phyloP scores from a whole-genome alignment of 1,140 invertebrate species.

The Anastrepha ludens region DNA sequence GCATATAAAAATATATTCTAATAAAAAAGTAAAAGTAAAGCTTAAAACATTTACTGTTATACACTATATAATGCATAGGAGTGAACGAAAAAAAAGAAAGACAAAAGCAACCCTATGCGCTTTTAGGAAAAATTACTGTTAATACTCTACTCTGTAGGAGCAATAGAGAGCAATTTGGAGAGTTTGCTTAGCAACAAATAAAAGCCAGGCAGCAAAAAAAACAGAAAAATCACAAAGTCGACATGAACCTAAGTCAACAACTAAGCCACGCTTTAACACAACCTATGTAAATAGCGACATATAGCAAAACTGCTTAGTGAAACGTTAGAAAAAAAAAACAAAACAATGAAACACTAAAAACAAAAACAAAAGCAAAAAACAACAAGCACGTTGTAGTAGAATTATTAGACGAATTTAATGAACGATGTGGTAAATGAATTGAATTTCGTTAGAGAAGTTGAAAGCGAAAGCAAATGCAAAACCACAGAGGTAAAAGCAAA shows the following conservation, averaged over 20 bases:
- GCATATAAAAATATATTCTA: conserved; percentile 30
- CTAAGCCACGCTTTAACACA: conserved; percentile 1
- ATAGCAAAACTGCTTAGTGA: conserved; percentile 25
- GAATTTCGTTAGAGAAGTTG: conserved; percentile 7
- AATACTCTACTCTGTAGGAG: not conserved
- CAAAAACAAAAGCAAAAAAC: not conserved
- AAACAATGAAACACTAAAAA: not conserved
- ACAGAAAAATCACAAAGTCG: not conserved
- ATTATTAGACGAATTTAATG: conserved; percentile 56
- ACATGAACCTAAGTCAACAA: not conserved
- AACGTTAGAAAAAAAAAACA: not conserved
- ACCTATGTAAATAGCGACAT: not conserved
- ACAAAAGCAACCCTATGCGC: not conserved
- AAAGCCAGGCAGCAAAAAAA: not conserved
- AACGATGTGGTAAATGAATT: conserved; percentile 22
- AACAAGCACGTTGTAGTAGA: conserved; percentile 44
- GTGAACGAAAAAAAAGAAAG: not conserved
- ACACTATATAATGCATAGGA: not conserved
- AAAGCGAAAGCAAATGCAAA: conserved; percentile 3
- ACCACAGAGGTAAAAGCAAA: conserved; percentile 57
- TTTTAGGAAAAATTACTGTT: not conserved
- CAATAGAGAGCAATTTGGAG: not conserved
- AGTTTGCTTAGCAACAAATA: not conserved
- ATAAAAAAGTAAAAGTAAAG: not conserved
- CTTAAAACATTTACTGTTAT: not conserved